Percentiles rank a stretch among this genome's conserved stretches.
Conservation (phyloP, 2,888 invertebrate species). For the Ecdyonurus torrentis region DNA sequence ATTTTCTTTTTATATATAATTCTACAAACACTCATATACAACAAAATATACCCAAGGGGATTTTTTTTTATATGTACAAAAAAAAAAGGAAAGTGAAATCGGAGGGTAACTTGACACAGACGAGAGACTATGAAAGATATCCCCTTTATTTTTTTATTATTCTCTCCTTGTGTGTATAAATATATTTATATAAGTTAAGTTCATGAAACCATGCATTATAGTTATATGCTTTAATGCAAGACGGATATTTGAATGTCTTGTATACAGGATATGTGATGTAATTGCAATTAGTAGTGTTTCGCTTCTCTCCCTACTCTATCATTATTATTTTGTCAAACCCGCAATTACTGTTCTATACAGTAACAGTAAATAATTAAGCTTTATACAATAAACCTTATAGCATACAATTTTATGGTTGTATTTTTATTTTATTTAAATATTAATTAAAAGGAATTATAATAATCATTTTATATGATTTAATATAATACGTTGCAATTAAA, state of each 20-base stretch:
- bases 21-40: no score
- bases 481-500: no score
- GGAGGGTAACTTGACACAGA: not conserved
- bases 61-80: not conserved
- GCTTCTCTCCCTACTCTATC: not conserved
- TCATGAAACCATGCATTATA: not conserved
- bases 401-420: no score
- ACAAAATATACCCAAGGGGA: no score
- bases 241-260: not conserved
- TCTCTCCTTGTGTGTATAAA: not conserved
- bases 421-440: no score
- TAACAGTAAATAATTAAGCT: not conserved
- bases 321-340: not conserved
- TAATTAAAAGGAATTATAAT: no score
- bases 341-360: not conserved
- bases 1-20: no score
- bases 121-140: not conserved
- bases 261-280: not conserved
- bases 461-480: no score
- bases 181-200: not conserved
- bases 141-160: not conserved
- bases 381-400: no score
- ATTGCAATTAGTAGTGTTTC: not conserved
- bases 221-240: not conserved
- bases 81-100: not conserved